Percentiles rank a stretch among this genome's conserved stretches.
Evolutionary conservation across 2,797 vertebrate species (phyloP).

Genomic region (Semotilus atromaculatus): DNA sequence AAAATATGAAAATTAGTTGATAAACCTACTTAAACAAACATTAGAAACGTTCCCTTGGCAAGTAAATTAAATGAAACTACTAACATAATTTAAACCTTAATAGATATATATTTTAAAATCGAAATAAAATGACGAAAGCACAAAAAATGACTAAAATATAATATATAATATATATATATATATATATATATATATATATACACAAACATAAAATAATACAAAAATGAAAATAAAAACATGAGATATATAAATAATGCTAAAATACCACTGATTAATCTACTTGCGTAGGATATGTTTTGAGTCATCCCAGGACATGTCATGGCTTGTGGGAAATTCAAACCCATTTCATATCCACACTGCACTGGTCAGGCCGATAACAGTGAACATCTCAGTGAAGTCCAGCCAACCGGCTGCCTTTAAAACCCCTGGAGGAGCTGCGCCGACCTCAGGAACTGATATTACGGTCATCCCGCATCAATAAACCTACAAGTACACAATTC

Average conservation of each 20-base stretch:
- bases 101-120: not conserved
- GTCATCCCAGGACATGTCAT: not conserved
- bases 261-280: not conserved
- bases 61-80: not conserved
- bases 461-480: constrained; percentile 31
- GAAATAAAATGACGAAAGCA: not conserved
- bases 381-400: constrained; percentile 17
- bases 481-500: not conserved
- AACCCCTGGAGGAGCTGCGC: not conserved
- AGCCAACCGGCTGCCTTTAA: too few relatives aligned
- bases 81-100: not conserved
- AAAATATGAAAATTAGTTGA: not conserved
- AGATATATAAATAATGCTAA: not conserved
- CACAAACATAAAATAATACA: not conserved
- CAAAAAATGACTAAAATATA: not conserved
- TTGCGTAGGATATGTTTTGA: not conserved
- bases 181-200: too few relatives aligned
- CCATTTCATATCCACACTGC: constrained; percentile 5
- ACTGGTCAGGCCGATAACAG: constrained; percentile 6
- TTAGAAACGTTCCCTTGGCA: not conserved
- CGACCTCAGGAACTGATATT: constrained; percentile 24
- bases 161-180: too few relatives aligned
- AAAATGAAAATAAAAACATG: not conserved
- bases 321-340: not conserved
- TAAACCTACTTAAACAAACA: not conserved